Evolutionary conservation across 2,888 invertebrate genomes (phyloP).

Genomic region (Ophion slaviceki): DNA sequence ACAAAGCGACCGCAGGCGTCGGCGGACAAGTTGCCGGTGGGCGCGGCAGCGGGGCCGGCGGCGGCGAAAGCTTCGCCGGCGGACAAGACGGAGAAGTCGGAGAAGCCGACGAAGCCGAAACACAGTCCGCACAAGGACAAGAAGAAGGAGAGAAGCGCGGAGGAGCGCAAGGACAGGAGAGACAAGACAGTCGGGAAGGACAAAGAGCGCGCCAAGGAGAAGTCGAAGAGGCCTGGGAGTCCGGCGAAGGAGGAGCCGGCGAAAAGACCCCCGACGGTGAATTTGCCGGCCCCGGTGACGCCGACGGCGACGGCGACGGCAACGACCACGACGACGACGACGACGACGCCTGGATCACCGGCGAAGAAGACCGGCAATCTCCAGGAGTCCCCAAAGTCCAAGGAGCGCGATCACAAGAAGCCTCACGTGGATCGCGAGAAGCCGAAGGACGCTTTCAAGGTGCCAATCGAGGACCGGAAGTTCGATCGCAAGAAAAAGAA

Average conservation of each 20-base stretch:
- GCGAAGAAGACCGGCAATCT: background rate
- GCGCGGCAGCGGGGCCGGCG: constrained; percentile 55
- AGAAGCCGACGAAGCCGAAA: constrained; percentile 83
- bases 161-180: constrained; percentile 84
- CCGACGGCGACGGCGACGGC: constrained; percentile 72
- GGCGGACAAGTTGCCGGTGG: constrained; percentile 68
- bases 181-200: constrained; percentile 86
- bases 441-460: constrained; percentile 84
- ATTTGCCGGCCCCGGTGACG: constrained; percentile 6
- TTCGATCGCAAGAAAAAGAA: constrained; percentile 85
- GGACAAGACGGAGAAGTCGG: constrained; percentile 86
- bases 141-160: constrained; percentile 83
- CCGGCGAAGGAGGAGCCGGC: constrained; percentile 79
- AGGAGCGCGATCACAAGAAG: constrained; percentile 82
- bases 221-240: constrained; percentile 84
- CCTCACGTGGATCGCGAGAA: constrained; percentile 73
- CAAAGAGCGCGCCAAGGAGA: constrained; percentile 85
- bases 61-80: constrained; percentile 77
- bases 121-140: constrained; percentile 86
- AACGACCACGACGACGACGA: background rate
- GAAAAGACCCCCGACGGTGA: background rate
- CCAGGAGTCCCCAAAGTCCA: constrained; percentile 76
- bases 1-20: constrained; percentile 85
- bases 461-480: constrained; percentile 84
- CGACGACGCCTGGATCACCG: constrained; percentile 72